These are phyloP conservation scores for Pyrocephalus nanus DNA, from an alignment of 2,797 vertebrate species.

Conservation along the genomic window DNA sequence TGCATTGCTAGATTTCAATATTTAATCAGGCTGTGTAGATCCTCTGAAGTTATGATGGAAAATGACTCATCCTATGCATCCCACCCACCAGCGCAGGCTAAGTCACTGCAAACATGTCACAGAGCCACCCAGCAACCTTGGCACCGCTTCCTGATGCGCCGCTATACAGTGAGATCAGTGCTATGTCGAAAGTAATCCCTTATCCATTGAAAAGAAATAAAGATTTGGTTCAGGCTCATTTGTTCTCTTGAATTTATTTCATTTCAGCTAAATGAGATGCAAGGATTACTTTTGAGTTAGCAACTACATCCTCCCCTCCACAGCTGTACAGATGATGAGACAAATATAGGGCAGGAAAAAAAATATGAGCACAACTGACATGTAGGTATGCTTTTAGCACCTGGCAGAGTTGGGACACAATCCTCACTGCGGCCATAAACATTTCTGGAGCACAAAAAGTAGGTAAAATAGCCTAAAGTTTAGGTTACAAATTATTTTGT, in stretches of 20 bases:
- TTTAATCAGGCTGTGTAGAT: neutral
- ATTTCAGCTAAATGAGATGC: neutral
- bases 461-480: neutral
- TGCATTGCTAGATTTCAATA: neutral
- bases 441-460: neutral
- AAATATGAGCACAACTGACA: rapidly evolving
- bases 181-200: neutral
- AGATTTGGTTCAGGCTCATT: neutral
- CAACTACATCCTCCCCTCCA: neutral
- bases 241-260: neutral
- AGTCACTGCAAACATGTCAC: rapidly evolving
- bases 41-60: neutral
- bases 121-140: neutral
- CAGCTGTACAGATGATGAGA: neutral
- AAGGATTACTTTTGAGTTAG: neutral
- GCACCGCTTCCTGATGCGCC: rapidly evolving
- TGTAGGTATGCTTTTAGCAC: neutral
- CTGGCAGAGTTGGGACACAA: neutral
- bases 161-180: neutral
- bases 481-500: neutral
- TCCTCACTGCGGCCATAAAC: neutral
- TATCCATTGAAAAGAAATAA: neutral
- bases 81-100: neutral
- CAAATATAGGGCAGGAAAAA: neutral
- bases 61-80: neutral